These are phyloP conservation scores for Lepidocyrtoides sp. DNA, from an alignment of 2,888 invertebrate species.

Conservation along the genomic window DNA sequence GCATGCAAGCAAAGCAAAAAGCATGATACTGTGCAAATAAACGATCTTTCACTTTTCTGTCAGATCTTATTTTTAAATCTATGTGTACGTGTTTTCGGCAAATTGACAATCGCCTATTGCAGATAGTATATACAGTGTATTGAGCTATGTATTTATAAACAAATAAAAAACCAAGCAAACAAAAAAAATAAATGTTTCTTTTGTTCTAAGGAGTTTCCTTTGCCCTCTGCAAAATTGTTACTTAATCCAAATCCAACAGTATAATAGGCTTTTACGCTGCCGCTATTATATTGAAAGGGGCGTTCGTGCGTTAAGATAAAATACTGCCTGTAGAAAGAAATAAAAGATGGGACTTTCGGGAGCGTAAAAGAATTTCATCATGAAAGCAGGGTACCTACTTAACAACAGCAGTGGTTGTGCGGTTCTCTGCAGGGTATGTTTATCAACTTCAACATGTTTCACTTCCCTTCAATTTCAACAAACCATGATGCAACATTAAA, in stretches of 20 bases:
- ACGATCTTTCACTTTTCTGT: slow-evolving; percentile 45
- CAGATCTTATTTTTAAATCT: slow-evolving; percentile 42
- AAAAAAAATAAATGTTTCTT: not conserved
- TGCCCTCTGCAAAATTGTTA: not conserved
- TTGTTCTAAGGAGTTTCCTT: too few relatives aligned
- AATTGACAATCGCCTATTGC: not conserved
- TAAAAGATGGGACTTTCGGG: not conserved
- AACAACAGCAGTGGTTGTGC: not conserved
- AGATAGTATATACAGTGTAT: not conserved
- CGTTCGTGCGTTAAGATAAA: slow-evolving; percentile 49
- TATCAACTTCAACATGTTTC: not conserved
- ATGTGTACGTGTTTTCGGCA: not conserved
- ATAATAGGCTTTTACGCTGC: not conserved
- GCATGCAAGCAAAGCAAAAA: not conserved
- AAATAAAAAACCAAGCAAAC: not conserved
- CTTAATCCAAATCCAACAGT: slow-evolving; percentile 3
- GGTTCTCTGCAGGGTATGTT: not conserved
- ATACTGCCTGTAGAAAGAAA: not conserved
- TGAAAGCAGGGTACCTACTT: not conserved
- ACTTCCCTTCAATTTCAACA: not conserved
- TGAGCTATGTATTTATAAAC: not conserved
- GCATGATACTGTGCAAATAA: not conserved
- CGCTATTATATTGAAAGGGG: not conserved
- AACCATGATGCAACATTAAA: slow-evolving; percentile 18
- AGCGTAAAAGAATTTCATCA: not conserved